These are phyloP conservation scores for Macaca mulatta DNA, from an alignment of 2,113 vertebrate genomes.

Conservation along the genomic window DNA sequence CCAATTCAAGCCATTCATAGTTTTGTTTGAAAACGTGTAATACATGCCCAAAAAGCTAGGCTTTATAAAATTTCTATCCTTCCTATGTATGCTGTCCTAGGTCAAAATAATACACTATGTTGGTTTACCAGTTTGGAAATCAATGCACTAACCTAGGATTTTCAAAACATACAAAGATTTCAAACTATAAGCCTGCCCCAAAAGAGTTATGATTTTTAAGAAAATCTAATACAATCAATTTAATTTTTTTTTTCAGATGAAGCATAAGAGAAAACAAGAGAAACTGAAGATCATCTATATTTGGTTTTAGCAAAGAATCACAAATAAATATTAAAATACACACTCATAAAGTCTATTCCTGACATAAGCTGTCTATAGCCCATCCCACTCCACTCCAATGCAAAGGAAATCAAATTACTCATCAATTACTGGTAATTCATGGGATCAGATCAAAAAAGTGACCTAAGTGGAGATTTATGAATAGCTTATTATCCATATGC, in stretches of 20 bases:
- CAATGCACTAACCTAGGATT: background rate
- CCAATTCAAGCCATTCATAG: background rate
- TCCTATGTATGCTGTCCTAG: background rate
- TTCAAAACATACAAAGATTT: background rate
- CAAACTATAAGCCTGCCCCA: background rate
- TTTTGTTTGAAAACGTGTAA: constrained; percentile 1
- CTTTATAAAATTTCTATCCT: background rate
- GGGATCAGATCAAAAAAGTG: background rate
- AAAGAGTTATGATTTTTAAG: background rate
- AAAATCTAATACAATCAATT: background rate
- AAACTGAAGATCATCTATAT: background rate
- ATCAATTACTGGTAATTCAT: background rate
- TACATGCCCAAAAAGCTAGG: background rate
- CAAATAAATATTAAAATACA: background rate
- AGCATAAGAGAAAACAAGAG: background rate
- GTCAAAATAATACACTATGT: background rate
- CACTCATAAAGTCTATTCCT: background rate
- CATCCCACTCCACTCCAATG: background rate
- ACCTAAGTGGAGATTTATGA: background rate
- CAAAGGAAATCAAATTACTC: background rate
- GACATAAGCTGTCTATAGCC: background rate
- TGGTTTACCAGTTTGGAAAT: constrained; percentile 30
- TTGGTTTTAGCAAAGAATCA: background rate
- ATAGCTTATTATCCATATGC: background rate
- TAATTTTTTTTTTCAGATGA: background rate